These are phyloP conservation scores for Sialis lutaria DNA, from an alignment of 2,888 invertebrate genomes.

Conservation along the genomic window DNA sequence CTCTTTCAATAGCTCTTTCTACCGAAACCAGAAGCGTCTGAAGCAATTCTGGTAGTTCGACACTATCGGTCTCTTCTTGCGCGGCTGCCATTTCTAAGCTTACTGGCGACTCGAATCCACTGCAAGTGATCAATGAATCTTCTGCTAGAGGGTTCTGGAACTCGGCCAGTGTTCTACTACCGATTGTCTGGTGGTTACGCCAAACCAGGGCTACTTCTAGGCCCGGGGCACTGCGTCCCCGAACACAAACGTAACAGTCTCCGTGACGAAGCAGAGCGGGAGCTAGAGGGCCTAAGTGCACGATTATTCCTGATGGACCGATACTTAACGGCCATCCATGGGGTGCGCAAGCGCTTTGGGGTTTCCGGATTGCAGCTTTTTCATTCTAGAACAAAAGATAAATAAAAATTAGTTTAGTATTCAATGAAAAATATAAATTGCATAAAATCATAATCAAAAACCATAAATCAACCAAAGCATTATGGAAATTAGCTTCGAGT, in stretches of 20 bases:
- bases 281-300: constrained; percentile 44
- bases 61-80: constrained; percentile 17
- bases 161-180: constrained; percentile 21
- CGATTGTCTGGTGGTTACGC: constrained; percentile 17
- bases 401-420: no score
- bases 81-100: constrained; percentile 20
- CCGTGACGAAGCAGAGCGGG: constrained; percentile 37
- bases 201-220: constrained; percentile 21
- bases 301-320: constrained; percentile 37
- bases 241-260: constrained; percentile 48
- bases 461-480: no score
- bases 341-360: constrained; percentile 21
- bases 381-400: no score
- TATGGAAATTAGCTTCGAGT: no score
- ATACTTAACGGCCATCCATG: constrained; percentile 50
- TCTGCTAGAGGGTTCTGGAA: constrained; percentile 13
- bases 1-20: constrained; percentile 48
- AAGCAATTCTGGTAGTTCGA: constrained; percentile 36
- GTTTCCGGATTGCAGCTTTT: no score
- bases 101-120: constrained; percentile 18
- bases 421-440: no score
- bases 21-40: constrained; percentile 48
- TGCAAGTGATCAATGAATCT: constrained; percentile 20
- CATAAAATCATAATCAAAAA: no score
- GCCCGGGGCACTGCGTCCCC: constrained; percentile 17